Conservation (phyloP, 2,797 vertebrate species). For the Diglossa cyanea region DNA sequence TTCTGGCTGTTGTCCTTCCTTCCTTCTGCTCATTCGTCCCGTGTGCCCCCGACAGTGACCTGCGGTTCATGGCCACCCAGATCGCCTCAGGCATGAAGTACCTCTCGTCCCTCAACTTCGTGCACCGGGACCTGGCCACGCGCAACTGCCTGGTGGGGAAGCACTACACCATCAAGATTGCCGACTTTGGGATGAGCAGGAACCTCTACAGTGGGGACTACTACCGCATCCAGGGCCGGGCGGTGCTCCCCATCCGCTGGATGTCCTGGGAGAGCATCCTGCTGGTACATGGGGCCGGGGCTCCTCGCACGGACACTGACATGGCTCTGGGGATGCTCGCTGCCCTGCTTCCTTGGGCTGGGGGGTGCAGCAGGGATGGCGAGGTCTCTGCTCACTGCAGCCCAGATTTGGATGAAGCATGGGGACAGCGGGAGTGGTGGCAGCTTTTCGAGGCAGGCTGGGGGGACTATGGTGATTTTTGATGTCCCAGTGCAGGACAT, state of each 20-base stretch:
- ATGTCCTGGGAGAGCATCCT: constrained; percentile 99
- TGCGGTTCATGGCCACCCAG: constrained; percentile 93
- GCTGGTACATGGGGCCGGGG: constrained; percentile 77
- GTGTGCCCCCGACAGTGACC: constrained; percentile 72
- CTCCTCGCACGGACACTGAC: fast-evolving
- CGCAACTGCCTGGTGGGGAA: constrained; percentile 96
- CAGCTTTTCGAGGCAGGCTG: neutral
- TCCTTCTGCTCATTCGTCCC: neutral
- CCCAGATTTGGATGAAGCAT: neutral
- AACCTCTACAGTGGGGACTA: constrained; percentile 98
- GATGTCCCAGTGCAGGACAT: neutral
- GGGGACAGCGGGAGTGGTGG: neutral
- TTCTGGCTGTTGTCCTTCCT: neutral
- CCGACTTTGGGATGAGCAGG: constrained; percentile 98
- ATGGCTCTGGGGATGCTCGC: fast-evolving
- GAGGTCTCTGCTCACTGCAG: neutral
- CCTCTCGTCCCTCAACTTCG: constrained; percentile 95
- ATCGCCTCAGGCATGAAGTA: constrained; percentile 98
- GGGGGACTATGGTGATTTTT: fast-evolving
- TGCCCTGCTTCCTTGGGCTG: neutral
- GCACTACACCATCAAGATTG: constrained; percentile 97
- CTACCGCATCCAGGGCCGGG: constrained; percentile 96
- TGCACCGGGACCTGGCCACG: constrained; percentile 95
- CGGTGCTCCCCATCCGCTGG: constrained; percentile 97
- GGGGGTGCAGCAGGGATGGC: fast-evolving